phyloP scores from a whole-genome alignment of 2,113 vertebrate genomes.

The Pterocles burchelli region DNA sequence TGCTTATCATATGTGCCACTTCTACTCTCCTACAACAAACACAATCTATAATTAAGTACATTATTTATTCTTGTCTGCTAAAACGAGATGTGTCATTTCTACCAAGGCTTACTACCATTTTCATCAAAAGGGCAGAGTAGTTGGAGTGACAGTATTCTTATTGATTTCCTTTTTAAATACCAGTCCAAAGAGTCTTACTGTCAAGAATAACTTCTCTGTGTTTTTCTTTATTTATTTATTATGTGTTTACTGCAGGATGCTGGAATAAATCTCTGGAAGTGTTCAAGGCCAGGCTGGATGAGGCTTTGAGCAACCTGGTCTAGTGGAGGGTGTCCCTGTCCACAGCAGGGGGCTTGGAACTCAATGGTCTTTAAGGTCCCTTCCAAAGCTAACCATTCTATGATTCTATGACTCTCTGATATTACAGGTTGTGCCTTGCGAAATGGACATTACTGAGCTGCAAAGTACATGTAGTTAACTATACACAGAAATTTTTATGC shows the following conservation, averaged over 20 bases:
- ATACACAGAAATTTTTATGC: background rate
- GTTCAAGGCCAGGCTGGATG: too few relatives aligned
- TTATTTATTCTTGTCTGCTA: constrained; percentile 27
- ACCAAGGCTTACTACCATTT: background rate
- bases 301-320: too few relatives aligned
- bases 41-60: background rate
- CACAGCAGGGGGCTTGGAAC: too few relatives aligned
- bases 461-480: background rate
- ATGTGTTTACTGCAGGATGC: background rate
- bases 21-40: background rate
- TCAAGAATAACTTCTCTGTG: background rate
- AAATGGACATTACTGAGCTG: background rate
- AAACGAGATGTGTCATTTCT: background rate
- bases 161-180: background rate
- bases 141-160: background rate
- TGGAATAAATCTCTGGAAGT: background rate
- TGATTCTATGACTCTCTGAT: too few relatives aligned
- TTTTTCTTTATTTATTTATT: background rate
- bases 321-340: too few relatives aligned
- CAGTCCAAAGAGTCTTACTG: background rate
- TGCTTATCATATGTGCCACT: background rate
- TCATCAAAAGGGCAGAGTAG: background rate
- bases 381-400: too few relatives aligned
- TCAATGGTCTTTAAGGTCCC: too few relatives aligned
- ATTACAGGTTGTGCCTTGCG: background rate